Evolutionary conservation across 2,888 invertebrate genomes (phyloP).

Genomic region (Drosophila gaucha): DNA sequence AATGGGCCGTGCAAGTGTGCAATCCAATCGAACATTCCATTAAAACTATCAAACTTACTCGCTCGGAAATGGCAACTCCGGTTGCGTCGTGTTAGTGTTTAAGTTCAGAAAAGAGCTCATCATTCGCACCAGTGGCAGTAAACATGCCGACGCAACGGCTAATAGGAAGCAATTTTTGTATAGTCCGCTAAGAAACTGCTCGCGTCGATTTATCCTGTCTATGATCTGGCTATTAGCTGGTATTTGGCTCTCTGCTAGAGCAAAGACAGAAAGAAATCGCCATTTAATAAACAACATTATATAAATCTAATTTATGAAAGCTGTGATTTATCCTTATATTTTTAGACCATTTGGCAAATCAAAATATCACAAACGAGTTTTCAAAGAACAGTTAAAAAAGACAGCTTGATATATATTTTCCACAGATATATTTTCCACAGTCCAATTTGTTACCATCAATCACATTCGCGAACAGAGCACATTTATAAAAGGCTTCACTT

Average conservation of each 20-base stretch:
- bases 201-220: constrained; percentile 11
- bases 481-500: no score
- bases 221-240: constrained; percentile 9
- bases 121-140: constrained; percentile 25
- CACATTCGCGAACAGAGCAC: no score
- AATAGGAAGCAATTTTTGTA: constrained; percentile 18
- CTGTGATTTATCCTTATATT: no score
- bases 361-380: no score
- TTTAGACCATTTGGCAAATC: no score
- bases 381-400: no score
- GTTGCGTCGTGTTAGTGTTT: neutral
- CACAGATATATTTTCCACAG: no score
- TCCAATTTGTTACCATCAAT: no score
- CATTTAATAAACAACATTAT: no score
- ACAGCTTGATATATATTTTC: no score
- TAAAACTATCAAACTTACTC: constrained; percentile 27
- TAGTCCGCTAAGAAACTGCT: constrained; percentile 35
- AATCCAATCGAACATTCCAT: constrained; percentile 4
- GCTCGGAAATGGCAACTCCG: constrained; percentile 34
- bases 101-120: neutral
- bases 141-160: constrained; percentile 18
- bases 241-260: neutral
- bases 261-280: no score
- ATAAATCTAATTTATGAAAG: no score
- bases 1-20: neutral